These are phyloP conservation scores for Rosalia funebris DNA, from an alignment of 2,888 invertebrate genomes.

Conservation along the genomic window DNA sequence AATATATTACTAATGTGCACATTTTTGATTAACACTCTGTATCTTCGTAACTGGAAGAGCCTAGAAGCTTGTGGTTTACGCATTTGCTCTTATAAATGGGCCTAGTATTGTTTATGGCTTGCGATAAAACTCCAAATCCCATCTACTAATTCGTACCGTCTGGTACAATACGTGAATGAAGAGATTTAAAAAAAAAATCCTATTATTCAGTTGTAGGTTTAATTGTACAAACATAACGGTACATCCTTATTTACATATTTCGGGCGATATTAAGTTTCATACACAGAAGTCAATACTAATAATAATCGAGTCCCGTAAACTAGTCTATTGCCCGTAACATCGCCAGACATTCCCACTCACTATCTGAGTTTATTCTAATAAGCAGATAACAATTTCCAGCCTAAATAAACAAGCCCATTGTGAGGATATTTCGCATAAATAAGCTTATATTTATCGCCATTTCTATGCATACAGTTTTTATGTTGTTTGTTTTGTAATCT, in stretches of 20 bases:
- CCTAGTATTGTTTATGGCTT: too few relatives aligned
- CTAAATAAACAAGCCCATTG: neutral
- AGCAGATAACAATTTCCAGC: neutral
- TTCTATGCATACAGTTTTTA: neutral
- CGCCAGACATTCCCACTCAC: neutral
- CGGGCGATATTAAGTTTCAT: too few relatives aligned
- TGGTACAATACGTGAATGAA: too few relatives aligned
- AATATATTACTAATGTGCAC: too few relatives aligned
- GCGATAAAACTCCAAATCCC: too few relatives aligned
- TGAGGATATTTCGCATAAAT: neutral
- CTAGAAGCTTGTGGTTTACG: too few relatives aligned
- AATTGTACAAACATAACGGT: neutral
- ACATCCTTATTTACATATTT: neutral
- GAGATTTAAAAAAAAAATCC: neutral
- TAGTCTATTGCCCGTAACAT: neutral
- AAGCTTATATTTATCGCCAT: neutral
- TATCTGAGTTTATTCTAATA: too few relatives aligned
- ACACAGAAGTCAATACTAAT: neutral
- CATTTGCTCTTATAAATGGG: too few relatives aligned
- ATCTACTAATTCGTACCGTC: too few relatives aligned
- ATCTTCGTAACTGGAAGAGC: too few relatives aligned
- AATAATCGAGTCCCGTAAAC: neutral
- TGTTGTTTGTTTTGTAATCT: constrained; percentile 1
- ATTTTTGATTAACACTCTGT: too few relatives aligned
- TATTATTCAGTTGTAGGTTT: neutral